Base-by-base conservation (phyloP, 2,113 vertebrate species). In the Salvelinus alpinus region DNA sequence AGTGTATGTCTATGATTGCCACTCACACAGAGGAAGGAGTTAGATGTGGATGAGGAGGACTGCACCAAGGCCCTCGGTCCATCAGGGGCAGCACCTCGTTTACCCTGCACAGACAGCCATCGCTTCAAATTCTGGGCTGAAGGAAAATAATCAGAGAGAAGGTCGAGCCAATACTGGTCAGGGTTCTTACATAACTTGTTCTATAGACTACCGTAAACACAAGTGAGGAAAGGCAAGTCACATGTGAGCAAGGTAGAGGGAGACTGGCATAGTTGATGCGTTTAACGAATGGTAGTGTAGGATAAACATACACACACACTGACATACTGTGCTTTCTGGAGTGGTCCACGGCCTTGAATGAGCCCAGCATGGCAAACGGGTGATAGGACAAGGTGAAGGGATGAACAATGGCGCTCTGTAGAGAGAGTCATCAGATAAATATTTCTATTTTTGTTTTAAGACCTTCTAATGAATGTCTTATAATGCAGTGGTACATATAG, bases 321-420 rank as follows among this genome's bases (percentile, higher is more conserved):
- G 29, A 48, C 94, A 95, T 75, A 95, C 95, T 93, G 84, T 93
- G 92, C 67, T 92, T 94, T 88, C 57, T 79, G 77, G 90, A 92
- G 54, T 92, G 89, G 13, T 93, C 87, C 59, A 93, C 92, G 3
- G 94, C 95, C 77, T 93, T 92, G 77, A 93, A 92, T 0, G 95
- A 95, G 22, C 90, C 91, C 27, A 97, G 85, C 95, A 96, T 95
- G 70, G 95, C 95, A 73, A 93, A 92, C 2, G 94, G 96, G 75
- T 97, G 95, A 87, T 93, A 83, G 70, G 94, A 97, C 16, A 95
- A 87, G 25, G 83, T 93, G 74, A 94, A 90, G 64, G 92, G 87
- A 12, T 91, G 91, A 70, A 94, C 83, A 1, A 94, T 90, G 2
- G 85, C n/a, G 4, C 80, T 87, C 93, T 94, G 66, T 59, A 29